Conservation (phyloP, 2,113 vertebrate genomes). For the Chloropsis cyanopogon region DNA sequence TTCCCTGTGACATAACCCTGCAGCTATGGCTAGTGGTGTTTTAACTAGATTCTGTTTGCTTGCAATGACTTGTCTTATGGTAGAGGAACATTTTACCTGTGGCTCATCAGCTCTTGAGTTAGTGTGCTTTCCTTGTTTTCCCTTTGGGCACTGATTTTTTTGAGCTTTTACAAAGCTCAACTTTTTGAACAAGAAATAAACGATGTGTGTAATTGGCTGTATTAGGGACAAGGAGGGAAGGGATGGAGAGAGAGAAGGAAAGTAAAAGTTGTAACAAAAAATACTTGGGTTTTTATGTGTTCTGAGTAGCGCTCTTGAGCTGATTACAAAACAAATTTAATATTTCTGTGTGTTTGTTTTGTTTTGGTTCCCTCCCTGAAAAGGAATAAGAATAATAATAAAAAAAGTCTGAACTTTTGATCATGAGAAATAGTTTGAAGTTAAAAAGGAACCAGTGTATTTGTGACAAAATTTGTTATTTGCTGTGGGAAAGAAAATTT, state of each 20-base stretch:
- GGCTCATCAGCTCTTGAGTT: background rate
- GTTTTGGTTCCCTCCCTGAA: background rate
- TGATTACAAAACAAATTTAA: background rate
- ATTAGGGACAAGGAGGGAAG: background rate
- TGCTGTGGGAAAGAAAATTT: background rate
- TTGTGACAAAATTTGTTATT: background rate
- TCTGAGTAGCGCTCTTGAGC: background rate
- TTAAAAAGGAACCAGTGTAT: background rate
- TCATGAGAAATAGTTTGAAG: background rate
- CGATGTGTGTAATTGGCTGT: background rate
- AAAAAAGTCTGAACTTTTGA: background rate
- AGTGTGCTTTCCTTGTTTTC: background rate
- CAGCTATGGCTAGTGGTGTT: background rate
- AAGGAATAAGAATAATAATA: background rate
- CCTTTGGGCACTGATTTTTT: background rate
- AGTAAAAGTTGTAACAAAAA: background rate
- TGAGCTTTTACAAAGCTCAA: background rate
- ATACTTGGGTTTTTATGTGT: rapidly evolving
- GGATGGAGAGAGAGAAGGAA: background rate
- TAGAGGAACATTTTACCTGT: background rate
- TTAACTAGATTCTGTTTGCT: background rate
- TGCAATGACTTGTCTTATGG: background rate
- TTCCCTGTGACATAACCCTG: background rate
- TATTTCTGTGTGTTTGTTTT: background rate
- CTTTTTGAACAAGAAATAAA: background rate